A percentile compares a stretch with the other conserved stretches of the same genome.
These are phyloP conservation scores for Dasyurus viverrinus DNA, from an alignment of 2,113 vertebrate genomes.

Conservation along the genomic window DNA sequence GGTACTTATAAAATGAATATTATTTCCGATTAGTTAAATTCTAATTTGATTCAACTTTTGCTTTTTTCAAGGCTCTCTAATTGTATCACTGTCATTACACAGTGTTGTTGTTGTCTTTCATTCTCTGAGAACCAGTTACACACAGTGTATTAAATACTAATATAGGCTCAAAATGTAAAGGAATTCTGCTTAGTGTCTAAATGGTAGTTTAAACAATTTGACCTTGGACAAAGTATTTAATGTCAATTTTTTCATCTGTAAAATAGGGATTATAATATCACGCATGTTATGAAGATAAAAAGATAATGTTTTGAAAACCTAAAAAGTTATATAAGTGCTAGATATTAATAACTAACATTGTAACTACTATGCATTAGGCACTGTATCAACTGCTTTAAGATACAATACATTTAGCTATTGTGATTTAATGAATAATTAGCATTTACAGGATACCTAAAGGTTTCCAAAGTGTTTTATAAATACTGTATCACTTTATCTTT, in stretches of 20 bases:
- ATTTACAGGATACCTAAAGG: too few relatives aligned
- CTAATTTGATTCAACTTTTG: background rate
- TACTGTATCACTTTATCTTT: background rate
- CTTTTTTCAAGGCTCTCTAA: background rate
- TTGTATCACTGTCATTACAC: background rate
- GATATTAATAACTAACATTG: background rate
- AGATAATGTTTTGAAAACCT: background rate
- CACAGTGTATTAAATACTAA: background rate
- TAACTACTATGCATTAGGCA: background rate
- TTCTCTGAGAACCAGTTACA: background rate
- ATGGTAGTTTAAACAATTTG: too few relatives aligned
- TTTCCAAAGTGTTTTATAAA: background rate
- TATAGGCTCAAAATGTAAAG: background rate
- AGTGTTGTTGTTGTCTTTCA: background rate
- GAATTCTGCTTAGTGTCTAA: background rate
- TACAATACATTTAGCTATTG: background rate
- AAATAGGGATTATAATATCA: background rate
- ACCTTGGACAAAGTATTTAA: background rate
- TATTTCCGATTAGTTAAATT: background rate
- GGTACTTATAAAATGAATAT: background rate
- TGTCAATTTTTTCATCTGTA: background rate
- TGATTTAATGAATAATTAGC: background rate
- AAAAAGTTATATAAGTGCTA: background rate
- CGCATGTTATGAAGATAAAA: background rate
- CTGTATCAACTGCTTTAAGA: background rate